Conservation (phyloP, 2,888 invertebrate genomes). For the Aleiodes alternator region DNA sequence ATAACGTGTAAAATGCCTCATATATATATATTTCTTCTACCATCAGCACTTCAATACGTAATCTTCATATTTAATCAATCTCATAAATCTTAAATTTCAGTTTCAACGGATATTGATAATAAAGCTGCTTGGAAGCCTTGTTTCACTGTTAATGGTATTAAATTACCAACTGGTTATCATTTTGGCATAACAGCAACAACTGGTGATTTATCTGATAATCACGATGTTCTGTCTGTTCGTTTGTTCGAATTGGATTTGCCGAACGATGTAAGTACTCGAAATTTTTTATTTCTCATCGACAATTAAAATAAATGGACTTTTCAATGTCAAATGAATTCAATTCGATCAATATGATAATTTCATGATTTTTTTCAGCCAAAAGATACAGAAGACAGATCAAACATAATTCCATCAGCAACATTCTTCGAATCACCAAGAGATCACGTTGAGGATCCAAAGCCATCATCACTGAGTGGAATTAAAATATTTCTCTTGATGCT, state of each 20-base stretch:
- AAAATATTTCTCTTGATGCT: slow-evolving; percentile 94
- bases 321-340: background rate
- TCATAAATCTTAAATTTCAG: slow-evolving; percentile 75
- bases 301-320: background rate
- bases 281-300: background rate
- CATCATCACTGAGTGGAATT: slow-evolving; percentile 89
- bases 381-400: slow-evolving; percentile 84
- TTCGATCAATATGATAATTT: background rate
- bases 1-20: no score
- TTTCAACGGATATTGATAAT: slow-evolving; percentile 93
- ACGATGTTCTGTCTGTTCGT: slow-evolving; percentile 94
- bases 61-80: background rate
- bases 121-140: slow-evolving; percentile 97
- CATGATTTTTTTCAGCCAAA: slow-evolving; percentile 76
- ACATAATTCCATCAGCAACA: slow-evolving; percentile 92
- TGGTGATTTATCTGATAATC: slow-evolving; percentile 97
- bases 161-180: slow-evolving; percentile 95
- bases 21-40: background rate
- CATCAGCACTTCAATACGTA: background rate
- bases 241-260: slow-evolving; percentile 93
- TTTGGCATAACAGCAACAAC: slow-evolving; percentile 97
- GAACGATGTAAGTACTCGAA: slow-evolving; percentile 77
- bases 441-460: slow-evolving; percentile 91
- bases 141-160: slow-evolving; percentile 90
- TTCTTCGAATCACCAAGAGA: slow-evolving; percentile 93